Percentiles rank a stretch among this genome's conserved stretches.
Conservation (phyloP, 2,888 invertebrate genomes). For the Zele albiditarsus region DNA sequence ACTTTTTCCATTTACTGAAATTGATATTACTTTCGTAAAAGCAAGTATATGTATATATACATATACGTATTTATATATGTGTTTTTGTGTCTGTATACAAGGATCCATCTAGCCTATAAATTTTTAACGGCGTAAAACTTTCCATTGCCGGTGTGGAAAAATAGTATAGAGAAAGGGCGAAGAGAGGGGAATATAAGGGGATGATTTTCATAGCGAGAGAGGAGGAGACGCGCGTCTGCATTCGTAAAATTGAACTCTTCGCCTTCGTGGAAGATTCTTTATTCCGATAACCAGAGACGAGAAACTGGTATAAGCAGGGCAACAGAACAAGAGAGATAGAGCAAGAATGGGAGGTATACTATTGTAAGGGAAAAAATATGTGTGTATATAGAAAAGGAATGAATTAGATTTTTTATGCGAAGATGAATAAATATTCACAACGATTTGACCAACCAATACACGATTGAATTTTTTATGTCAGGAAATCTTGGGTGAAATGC, state of each 20-base stretch:
- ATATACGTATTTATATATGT: slow-evolving; percentile 1
- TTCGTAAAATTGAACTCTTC: slow-evolving; percentile 47
- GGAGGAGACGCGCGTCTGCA: slow-evolving; percentile 18
- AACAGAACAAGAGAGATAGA: slow-evolving; percentile 24
- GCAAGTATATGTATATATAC: slow-evolving; percentile 46
- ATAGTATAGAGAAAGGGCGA: slow-evolving; percentile 6
- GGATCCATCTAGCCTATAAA: slow-evolving; percentile 59
- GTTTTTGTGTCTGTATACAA: not conserved
- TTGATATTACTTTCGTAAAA: slow-evolving; percentile 66
- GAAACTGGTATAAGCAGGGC: slow-evolving; percentile 6
- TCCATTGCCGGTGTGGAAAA: slow-evolving; percentile 41
- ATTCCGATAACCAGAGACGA: slow-evolving; percentile 33
- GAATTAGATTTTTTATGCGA: not conserved
- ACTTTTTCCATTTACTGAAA: slow-evolving; percentile 69
- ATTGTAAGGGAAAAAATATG: too few species aligned
- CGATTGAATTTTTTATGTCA: slow-evolving; percentile 8
- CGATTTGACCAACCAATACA: slow-evolving; percentile 12
- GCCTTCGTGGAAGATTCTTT: slow-evolving; percentile 31
- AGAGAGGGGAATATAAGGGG: slow-evolving; percentile 7
- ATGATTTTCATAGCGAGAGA: slow-evolving; percentile 25
- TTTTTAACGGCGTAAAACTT: slow-evolving; percentile 57
- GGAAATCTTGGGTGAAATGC: not conserved
- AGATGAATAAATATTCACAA: slow-evolving; percentile 5
- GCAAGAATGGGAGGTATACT: slow-evolving; percentile 18
- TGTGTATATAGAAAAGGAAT: not conserved